A percentile compares a stretch with the other conserved stretches of the same genome.
phyloP scores from a whole-genome alignment of 2,888 invertebrate species.

The Brenthis daphne region DNA sequence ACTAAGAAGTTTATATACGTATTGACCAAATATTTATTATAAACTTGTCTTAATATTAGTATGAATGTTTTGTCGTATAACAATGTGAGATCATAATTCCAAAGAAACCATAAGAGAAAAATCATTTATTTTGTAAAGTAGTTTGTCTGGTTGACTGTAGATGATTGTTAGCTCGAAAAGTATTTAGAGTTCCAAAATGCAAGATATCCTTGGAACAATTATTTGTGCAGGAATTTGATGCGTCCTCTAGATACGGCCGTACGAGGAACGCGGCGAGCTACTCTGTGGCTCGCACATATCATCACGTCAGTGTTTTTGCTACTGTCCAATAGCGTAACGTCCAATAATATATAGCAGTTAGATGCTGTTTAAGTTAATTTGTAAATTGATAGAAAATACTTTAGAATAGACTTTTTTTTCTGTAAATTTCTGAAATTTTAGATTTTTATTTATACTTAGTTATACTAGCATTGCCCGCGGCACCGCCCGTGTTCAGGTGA shows the following conservation, averaged over 20 bases:
- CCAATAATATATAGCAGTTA: constrained; percentile 8
- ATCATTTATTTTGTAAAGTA: constrained; percentile 2
- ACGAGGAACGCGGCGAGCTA: constrained; percentile 21
- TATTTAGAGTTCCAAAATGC: constrained; percentile 24
- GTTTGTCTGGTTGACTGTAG: background rate
- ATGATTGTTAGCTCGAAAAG: background rate
- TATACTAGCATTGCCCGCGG: no score
- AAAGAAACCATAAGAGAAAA: background rate
- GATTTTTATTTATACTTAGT: no score
- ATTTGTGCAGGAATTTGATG: constrained; percentile 26
- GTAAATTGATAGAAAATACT: background rate
- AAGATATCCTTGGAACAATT: constrained; percentile 27
- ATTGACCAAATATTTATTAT: no score
- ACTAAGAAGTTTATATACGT: no score
- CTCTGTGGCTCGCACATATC: constrained; percentile 11
- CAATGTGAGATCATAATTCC: no score
- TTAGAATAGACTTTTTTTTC: no score
- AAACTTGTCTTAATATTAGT: no score
- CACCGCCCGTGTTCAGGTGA: no score
- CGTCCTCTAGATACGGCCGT: constrained; percentile 31
- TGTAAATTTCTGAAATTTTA: no score
- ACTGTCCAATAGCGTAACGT: background rate
- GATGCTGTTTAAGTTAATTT: background rate
- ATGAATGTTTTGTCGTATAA: no score
- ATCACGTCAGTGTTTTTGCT: constrained; percentile 22